phyloP scores from a whole-genome alignment of 1,140 invertebrate species.

The Tetranychus cinnabarinus region DNA sequence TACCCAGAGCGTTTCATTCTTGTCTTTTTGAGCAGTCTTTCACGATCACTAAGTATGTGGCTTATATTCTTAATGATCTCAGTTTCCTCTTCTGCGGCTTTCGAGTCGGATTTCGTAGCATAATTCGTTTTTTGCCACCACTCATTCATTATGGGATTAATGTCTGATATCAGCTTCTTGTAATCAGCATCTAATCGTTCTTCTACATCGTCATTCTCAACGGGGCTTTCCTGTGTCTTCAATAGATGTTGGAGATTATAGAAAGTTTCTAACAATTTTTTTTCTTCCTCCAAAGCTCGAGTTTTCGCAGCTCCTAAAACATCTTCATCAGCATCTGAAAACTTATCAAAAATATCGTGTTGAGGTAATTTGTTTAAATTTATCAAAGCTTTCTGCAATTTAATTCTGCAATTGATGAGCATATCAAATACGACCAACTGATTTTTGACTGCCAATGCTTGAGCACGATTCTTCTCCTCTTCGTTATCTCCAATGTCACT shows the following conservation, averaged over 20 bases:
- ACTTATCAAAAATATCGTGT: conserved; percentile 18
- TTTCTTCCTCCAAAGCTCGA: background rate
- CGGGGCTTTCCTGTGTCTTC: background rate
- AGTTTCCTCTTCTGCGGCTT: conserved; percentile 38
- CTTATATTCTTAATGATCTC: conserved; percentile 62
- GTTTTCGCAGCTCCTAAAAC: background rate
- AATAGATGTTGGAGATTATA: background rate
- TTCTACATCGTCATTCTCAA: background rate
- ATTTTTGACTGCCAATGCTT: conserved; percentile 29
- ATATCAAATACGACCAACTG: conserved; percentile 51
- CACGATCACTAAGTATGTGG: conserved; percentile 48
- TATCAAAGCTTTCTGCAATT: conserved; percentile 49
- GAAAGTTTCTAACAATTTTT: background rate
- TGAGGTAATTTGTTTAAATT: conserved; percentile 51
- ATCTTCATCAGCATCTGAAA: too few species aligned
- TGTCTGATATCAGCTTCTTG: conserved; percentile 3
- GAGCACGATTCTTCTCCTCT: background rate
- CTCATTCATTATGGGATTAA: conserved; percentile 37
- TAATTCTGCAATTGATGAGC: conserved; percentile 53
- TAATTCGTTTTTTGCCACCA: conserved; percentile 70
- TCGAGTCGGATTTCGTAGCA: conserved; percentile 20
- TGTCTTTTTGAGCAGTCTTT: conserved; percentile 49
- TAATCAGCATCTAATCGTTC: background rate
- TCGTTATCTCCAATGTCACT: background rate
- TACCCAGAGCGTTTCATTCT: conserved; percentile 51